phyloP scores from a whole-genome alignment of 2,797 vertebrate species.

The Acipenser oxyrinchus region DNA sequence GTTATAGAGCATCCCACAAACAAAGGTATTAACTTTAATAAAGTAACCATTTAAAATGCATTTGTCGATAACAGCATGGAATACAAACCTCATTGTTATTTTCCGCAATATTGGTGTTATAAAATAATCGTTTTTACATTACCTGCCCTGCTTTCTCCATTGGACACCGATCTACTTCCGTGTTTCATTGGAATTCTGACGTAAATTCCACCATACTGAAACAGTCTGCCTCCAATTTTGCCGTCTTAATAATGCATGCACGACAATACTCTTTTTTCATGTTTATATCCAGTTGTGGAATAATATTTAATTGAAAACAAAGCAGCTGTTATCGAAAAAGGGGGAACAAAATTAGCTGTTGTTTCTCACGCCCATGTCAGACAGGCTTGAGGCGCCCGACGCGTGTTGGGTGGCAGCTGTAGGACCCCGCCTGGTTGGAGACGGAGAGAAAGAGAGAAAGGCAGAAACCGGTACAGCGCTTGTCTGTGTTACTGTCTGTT shows the following conservation, averaged over 20 bases:
- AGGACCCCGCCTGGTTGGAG: constrained; percentile 25
- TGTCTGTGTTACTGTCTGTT: constrained; percentile 17
- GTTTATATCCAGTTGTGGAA: neutral
- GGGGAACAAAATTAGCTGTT: neutral
- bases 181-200: neutral
- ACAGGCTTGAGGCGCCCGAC: constrained; percentile 13
- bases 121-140: neutral
- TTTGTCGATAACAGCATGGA: too few species aligned
- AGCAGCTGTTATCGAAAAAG: neutral
- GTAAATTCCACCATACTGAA: neutral
- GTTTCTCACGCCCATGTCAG: neutral
- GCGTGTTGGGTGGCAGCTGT: constrained; percentile 34
- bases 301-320: neutral
- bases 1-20: too few species aligned
- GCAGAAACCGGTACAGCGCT: constrained; percentile 21
- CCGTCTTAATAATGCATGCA: neutral
- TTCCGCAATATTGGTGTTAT: too few species aligned
- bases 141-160: constrained; percentile 1
- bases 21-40: too few species aligned
- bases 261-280: neutral
- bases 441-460: constrained; percentile 10
- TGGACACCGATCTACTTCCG: constrained; percentile 13
- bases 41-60: too few species aligned
- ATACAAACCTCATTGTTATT: too few species aligned
- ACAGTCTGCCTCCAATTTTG: neutral